Base-by-base conservation (phyloP, 2,113 vertebrate species). In the Tricholaema leucomelas region DNA sequence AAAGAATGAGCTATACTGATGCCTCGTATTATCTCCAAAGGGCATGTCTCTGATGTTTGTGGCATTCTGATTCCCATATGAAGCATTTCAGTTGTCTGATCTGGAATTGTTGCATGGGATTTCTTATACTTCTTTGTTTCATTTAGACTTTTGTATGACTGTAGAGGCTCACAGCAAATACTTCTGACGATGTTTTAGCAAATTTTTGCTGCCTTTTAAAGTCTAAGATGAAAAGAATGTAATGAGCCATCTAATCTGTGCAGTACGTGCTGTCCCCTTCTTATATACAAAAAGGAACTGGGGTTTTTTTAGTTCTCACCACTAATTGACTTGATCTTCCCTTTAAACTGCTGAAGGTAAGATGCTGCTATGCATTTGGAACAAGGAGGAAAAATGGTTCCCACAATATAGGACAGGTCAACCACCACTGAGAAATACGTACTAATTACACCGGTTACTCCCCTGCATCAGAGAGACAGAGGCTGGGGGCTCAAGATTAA, bases 181-280 rank as follows among this genome's bases (percentile, higher is more conserved):
- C 33, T 84, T 87, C 55, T 75, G 71, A 78, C 75, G 30, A 24
- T 44, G 54, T 44, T 85, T 90, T 44, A 92, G 71, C 74, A 69
- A 24, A 13, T 50, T 69, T 92, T 91, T 94, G 36, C 63, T 84
- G 73, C 78, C 84, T 91, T 90, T 85, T 81, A 81, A 93, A 81
- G 69, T 79, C 70, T 50, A 61, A 72, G 66, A 84, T 87, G 44
- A 94, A 95, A 92, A 81, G 58, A 93, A 67, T 25, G 48, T 86
- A 92, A 90, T 58, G 66, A 90, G 58, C 35, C 31, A 72, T 50
- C 70, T 91, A 33, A 90, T 81, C 74, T 79, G 28, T n/a, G n/a
- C 66, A 58, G 66, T 81, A 18, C 28, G 38, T 92, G 36, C 69
- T 92, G 42, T 91, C 27, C 23, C 42, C 38, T 82, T 86, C 69